phyloP scores from a whole-genome alignment of 2,797 vertebrate species.

The Huso huso region DNA sequence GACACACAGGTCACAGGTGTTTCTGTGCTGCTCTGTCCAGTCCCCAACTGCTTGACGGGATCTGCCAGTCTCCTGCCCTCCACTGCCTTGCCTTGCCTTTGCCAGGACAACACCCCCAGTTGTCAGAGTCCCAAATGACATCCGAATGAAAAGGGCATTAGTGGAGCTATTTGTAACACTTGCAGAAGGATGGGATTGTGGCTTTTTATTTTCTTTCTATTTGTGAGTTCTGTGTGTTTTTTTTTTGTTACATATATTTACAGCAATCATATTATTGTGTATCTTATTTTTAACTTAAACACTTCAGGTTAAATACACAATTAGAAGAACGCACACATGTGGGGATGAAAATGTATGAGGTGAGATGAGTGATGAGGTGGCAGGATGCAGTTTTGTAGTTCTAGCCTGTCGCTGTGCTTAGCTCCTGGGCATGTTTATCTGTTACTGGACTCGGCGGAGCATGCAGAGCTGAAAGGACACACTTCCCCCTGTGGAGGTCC shows the following conservation, averaged over 20 bases:
- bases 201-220: too few relatives aligned
- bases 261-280: too few relatives aligned
- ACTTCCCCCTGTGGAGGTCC: constrained; percentile 48
- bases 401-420: constrained; percentile 67
- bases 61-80: constrained; percentile 2
- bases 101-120: not conserved
- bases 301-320: too few relatives aligned
- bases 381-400: constrained; percentile 54
- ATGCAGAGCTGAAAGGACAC: constrained; percentile 69
- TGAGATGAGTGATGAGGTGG: constrained; percentile 26
- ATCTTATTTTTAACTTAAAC: too few relatives aligned
- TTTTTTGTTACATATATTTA: too few relatives aligned
- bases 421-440: constrained; percentile 75
- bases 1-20: constrained; percentile 54
- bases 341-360: constrained; percentile 1
- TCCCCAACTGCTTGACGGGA: not conserved
- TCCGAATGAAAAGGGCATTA: too few relatives aligned
- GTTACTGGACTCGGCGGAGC: constrained; percentile 69
- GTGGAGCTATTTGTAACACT: too few relatives aligned
- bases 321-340: too few relatives aligned
- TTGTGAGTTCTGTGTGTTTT: too few relatives aligned
- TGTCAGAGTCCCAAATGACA: too few relatives aligned
- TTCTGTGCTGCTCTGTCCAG: constrained; percentile 24
- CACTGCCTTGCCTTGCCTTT: constrained; percentile 4
- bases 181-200: too few relatives aligned